Conservation (phyloP, 2,797 vertebrate genomes). For the Cyclopterus lumpus region DNA sequence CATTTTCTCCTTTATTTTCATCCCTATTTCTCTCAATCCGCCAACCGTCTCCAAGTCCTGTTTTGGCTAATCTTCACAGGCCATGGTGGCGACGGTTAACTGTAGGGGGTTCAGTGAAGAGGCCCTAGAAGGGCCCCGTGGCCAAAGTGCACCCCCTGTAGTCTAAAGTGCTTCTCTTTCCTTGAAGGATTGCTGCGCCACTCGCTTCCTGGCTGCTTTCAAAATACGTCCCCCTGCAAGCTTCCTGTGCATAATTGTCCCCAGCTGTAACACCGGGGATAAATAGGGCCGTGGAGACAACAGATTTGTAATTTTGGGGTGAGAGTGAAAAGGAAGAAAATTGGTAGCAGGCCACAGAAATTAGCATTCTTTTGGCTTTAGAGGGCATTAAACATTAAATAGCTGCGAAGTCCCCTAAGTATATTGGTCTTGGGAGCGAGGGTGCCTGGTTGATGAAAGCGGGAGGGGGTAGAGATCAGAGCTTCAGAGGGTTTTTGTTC, state of each 20-base stretch:
- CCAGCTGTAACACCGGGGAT: conserved; percentile 81
- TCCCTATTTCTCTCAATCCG: conserved; percentile 52
- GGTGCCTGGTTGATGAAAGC: conserved; percentile 41
- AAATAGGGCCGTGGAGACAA: conserved; percentile 81
- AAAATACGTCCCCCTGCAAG: conserved; percentile 65
- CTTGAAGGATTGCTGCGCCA: conserved; percentile 70
- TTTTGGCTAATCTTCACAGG: conserved; percentile 76
- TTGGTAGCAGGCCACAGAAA: conserved; percentile 84
- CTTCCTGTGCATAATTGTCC: conserved; percentile 84
- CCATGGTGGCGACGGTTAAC: conserved; percentile 22
- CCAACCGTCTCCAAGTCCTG: conserved; percentile 48
- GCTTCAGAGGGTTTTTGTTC: conserved; percentile 72
- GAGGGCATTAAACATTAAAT: conserved; percentile 84
- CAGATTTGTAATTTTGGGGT: conserved; percentile 84
- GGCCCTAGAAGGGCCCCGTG: conserved; percentile 60
- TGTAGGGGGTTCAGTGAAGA: conserved; percentile 35
- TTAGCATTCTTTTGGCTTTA: conserved; percentile 85
- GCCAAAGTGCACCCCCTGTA: conserved; percentile 54
- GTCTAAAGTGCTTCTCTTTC: conserved; percentile 36
- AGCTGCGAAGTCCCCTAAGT: conserved; percentile 79
- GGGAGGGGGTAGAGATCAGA: conserved; percentile 64
- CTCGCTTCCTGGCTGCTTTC: conserved; percentile 73
- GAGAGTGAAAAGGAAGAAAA: conserved; percentile 78
- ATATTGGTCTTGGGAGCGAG: conserved; percentile 61
- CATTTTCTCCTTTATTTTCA: conserved; percentile 62